Base-by-base conservation (phyloP, 2,113 vertebrate species). In the Morone saxatilis region DNA sequence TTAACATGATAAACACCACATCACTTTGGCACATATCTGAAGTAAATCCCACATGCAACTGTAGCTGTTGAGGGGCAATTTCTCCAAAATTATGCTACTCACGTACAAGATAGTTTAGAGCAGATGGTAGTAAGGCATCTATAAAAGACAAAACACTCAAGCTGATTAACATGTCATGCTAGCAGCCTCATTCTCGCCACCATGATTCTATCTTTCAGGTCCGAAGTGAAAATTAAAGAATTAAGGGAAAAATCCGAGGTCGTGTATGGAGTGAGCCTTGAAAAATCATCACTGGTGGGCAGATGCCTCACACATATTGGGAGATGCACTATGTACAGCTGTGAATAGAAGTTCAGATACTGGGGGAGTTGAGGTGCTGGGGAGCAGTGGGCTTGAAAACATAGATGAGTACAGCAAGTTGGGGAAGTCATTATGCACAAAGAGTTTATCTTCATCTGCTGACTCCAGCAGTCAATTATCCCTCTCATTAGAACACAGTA, bases 381-480 rank as follows among this genome's bases (percentile, higher is more conserved):
- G 50, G 45, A 41, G 63, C 57, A 36, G 67, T 4, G 13, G 61
- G 56, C 40, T 43, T 13, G 0, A 60, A 76, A 87, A 81, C 59
- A 78, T 61, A 80, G 77, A 74, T 6, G 71, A 91, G 68, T 11
- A 8, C 1, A 48, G 53, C 3, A 54, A 79, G 72, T 65, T 38
- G 50, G 61, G 78, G 40, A 86, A 88, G 78, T 83, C 81, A 89
- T 89, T 83, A 79, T 22, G 68, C 68, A 38, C 69, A 76, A 53
- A 78, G 62, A 74, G 62, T 91, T 86, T 62, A 86, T 93, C 85
- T 78, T 84, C 85, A 71, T 85, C 76, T 83, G 81, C 86, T 80
- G 89, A 91, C 67, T 67, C 71, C 81, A 85, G 85, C 85, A 87
- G 86, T 90, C 90, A 87, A 89, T 92, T 92, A 92, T 88, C 83